Conservation (phyloP, 1,140 invertebrate genomes). For the Plodia interpunctella region DNA sequence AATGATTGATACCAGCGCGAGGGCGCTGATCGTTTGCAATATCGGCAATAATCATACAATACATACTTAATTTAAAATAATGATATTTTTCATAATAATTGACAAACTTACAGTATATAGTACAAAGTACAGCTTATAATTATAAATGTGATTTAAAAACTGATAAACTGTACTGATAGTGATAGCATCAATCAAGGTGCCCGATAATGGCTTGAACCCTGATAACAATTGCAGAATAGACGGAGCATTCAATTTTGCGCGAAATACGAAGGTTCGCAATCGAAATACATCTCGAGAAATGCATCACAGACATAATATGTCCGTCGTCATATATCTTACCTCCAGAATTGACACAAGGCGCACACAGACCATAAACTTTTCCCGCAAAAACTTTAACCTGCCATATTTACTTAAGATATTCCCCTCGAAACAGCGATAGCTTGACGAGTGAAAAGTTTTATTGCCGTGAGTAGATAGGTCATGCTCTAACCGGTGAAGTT, state of each 20-base stretch:
- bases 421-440: constrained; percentile 55
- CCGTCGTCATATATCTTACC: constrained; percentile 70
- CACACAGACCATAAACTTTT: constrained; percentile 60
- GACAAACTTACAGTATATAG: too few species aligned
- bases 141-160: not conserved
- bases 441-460: constrained; percentile 73
- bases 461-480: constrained; percentile 62
- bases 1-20: not conserved
- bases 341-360: constrained; percentile 69
- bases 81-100: too few species aligned
- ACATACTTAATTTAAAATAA: too few species aligned
- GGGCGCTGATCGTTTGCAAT: not conserved
- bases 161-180: not conserved
- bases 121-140: not conserved
- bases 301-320: constrained; percentile 45
- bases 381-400: constrained; percentile 69
- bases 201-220: constrained; percentile 36
- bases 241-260: too few species aligned
- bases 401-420: constrained; percentile 70
- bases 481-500: constrained; percentile 51
- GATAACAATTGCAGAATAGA: not conserved
- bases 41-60: not conserved
- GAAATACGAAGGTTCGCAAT: too few species aligned
- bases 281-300: constrained; percentile 22
- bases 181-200: constrained; percentile 36